Conservation (phyloP, 1,140 invertebrate species). For the Drepana arcuata region DNA sequence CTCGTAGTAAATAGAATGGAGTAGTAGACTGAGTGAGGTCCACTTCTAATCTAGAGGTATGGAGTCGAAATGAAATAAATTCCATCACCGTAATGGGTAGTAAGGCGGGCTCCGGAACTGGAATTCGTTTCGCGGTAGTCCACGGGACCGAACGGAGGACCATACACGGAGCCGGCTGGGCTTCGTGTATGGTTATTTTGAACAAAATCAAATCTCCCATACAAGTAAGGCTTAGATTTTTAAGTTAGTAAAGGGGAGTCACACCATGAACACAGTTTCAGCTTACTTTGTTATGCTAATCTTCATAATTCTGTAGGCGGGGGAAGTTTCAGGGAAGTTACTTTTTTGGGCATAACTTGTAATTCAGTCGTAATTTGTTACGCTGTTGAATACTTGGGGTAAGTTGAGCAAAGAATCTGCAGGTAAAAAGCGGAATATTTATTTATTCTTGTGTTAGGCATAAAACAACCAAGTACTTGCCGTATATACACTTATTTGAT, state of each 20-base stretch:
- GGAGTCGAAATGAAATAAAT: slow-evolving; percentile 63
- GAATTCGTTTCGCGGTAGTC: slow-evolving; percentile 5
- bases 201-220: no score
- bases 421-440: slow-evolving; percentile 4
- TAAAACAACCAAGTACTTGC: slow-evolving; percentile 1
- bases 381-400: slow-evolving; percentile 22
- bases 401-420: slow-evolving; percentile 9
- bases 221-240: slow-evolving; percentile 27
- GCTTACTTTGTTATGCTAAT: slow-evolving; percentile 70
- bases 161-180: no score
- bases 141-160: no score
- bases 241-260: slow-evolving; percentile 38
- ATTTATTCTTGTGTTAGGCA: neutral
- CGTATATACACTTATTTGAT: no score
- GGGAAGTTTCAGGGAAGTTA: slow-evolving; percentile 51
- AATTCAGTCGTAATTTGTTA: slow-evolving; percentile 62
- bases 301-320: slow-evolving; percentile 66
- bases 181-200: no score
- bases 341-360: slow-evolving; percentile 66
- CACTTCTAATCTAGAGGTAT: no score
- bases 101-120: slow-evolving; percentile 32
- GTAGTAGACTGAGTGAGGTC: no score
- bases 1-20: no score
- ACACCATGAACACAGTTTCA: slow-evolving; percentile 57
- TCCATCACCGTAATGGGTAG: slow-evolving; percentile 63